Conservation (phyloP, 2,113 vertebrate species). For the Microcebus jonahi region DNA sequence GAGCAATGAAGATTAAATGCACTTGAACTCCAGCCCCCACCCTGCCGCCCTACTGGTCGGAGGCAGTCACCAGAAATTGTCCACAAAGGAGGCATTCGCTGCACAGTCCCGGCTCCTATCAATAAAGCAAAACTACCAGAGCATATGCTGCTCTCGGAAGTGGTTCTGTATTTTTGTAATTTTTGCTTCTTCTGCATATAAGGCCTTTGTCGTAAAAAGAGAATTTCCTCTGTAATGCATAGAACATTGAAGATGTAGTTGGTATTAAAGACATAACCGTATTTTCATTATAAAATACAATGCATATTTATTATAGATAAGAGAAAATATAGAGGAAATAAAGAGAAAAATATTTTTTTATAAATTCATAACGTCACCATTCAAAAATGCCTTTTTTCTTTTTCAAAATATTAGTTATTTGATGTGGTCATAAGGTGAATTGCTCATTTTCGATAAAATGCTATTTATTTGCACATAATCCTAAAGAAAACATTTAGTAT, state of each 20-base stretch:
- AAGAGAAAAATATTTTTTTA: background rate
- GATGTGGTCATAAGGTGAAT: background rate
- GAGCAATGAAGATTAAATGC: background rate
- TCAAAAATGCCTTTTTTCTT: background rate
- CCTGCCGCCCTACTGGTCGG: too few relatives aligned
- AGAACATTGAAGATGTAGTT: background rate
- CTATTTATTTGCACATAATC: background rate
- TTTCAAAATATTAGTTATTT: conserved; percentile 2
- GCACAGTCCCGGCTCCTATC: background rate
- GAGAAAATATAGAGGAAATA: conserved; percentile 5
- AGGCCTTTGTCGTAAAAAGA: background rate
- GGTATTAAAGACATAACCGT: background rate
- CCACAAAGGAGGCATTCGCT: background rate
- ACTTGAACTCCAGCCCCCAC: background rate
- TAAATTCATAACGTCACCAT: background rate
- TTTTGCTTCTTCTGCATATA: background rate
- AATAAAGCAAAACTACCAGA: background rate
- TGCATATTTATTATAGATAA: background rate
- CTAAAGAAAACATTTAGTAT: background rate
- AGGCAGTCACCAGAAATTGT: background rate
- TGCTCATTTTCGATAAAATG: conserved; percentile 18
- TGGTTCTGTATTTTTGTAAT: background rate
- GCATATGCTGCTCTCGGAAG: background rate
- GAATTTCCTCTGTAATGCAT: background rate
- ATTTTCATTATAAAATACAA: conserved; percentile 10